Evolutionary conservation across 2,888 invertebrate genomes (phyloP).

Genomic region (Balanococcus diminutus): DNA sequence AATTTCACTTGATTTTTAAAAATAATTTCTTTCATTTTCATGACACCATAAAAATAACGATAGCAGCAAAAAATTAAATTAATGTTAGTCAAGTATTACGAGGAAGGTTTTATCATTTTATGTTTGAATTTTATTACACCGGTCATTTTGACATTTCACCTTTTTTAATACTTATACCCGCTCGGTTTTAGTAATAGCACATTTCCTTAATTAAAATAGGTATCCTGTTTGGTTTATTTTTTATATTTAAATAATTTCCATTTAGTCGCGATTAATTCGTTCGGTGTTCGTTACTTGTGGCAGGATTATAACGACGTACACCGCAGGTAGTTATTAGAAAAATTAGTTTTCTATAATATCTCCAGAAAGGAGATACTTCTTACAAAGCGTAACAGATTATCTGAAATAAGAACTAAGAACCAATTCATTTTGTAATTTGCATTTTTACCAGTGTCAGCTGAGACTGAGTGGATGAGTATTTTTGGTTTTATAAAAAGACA

Average conservation of each 20-base stretch:
- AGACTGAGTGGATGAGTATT: too few species aligned
- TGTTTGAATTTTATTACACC: constrained; percentile 25
- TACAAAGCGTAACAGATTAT: too few species aligned
- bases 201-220: constrained; percentile 27
- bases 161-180: constrained; percentile 2
- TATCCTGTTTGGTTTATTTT: not conserved
- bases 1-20: not conserved
- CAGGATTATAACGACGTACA: not conserved
- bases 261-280: not conserved
- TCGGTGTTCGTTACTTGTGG: not conserved
- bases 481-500: too few species aligned
- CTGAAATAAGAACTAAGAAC: too few species aligned
- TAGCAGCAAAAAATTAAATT: constrained; percentile 26
- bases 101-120: constrained; percentile 4
- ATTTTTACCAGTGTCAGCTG: too few species aligned
- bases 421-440: too few species aligned
- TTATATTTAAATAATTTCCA: not conserved
- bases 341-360: not conserved
- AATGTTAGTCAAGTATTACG: not conserved
- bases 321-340: not conserved
- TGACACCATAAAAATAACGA: constrained; percentile 30
- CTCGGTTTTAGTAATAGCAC: not conserved
- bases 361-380: too few species aligned
- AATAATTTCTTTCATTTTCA: constrained; percentile 12
- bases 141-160: constrained; percentile 20